Base-by-base conservation (phyloP, 2,797 vertebrate species). In the Enteromius thamalakanensis region DNA sequence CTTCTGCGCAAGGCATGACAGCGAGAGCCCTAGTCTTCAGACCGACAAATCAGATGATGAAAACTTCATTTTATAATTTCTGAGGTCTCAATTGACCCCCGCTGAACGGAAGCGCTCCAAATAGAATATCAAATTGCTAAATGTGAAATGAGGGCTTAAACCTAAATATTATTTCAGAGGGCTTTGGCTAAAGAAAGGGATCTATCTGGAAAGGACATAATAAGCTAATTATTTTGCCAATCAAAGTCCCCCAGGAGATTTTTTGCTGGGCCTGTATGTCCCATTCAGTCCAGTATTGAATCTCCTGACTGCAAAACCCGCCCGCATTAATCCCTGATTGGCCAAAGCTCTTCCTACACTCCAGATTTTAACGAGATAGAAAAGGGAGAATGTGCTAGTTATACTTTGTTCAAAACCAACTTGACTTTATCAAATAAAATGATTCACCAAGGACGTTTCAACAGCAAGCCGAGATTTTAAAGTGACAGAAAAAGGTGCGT, bases 201-300 rank as follows among this genome's bases (percentile, higher is more conserved):
- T 69, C 82, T 79, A 84, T 86, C 86, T 86, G 84, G 72, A 77
- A 83, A 87, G 85, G 84, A 88, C 86, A 89, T 88, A 87, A 85
- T 87, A 93, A 92, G 92, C 92, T 94, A 92, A 94, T 95, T 95
- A 94, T 93, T 94, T 94, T 92, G 89, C 92, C 93, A 95, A 95
- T 95, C 93, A 95, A 94, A 92, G 91, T 92, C 90, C 90, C 90
- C 45, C 90, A 82, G 84, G 84, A 88, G 87, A 84, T 88, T 81
- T 81, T 87, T 75, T 78, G 49, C 76, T 86, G 87, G 86, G 87
- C 87, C 76, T 87, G 87, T 85, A 83, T 89, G 82, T 84, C 87
- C 82, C 84, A 77, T 79, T 71, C 89, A 88, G 88, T 90, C 90
- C 74, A 80, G 74, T 91, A 91, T 91, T 88, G 82, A 87, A 89